These are phyloP conservation scores for Drosophila ercepeae DNA, from an alignment of 1,140 invertebrate genomes.

Conservation along the genomic window DNA sequence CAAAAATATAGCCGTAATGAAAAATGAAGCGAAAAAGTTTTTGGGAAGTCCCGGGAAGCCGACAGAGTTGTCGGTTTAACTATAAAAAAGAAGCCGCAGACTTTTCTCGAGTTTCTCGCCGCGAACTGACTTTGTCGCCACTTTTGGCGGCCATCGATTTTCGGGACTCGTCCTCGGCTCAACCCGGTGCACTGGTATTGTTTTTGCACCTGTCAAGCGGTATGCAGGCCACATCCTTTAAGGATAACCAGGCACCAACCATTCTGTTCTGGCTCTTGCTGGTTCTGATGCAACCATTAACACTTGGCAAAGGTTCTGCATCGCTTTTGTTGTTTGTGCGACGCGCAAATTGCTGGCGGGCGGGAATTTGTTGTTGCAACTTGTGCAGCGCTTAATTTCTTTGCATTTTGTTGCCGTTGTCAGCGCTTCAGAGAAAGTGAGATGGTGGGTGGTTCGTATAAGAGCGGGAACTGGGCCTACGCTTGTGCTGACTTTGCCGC, in stretches of 20 bases:
- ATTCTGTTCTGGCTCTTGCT: not conserved
- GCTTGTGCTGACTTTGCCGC: conserved; percentile 37
- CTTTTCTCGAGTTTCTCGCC: conserved; percentile 20
- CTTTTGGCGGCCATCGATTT: conserved; percentile 53
- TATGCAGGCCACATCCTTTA: conserved; percentile 39
- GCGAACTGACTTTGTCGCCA: conserved; percentile 40
- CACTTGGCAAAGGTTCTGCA: conserved; percentile 43
- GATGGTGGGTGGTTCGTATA: not conserved
- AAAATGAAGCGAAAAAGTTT: conserved; percentile 72
- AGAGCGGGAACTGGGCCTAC: conserved; percentile 19
- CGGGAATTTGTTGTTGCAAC: conserved; percentile 53
- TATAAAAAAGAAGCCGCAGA: conserved; percentile 44
- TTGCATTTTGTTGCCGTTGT: conserved; percentile 77
- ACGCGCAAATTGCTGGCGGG: conserved; percentile 34
- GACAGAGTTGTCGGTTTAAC: not conserved
- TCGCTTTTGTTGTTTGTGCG: conserved; percentile 33
- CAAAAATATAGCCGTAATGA: conserved; percentile 51
- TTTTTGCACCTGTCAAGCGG: conserved; percentile 1
- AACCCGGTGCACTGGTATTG: no score
- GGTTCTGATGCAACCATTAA: conserved; percentile 24
- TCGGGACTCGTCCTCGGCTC: not conserved
- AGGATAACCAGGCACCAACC: not conserved
- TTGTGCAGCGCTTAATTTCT: conserved; percentile 79
- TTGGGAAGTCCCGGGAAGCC: conserved; percentile 7
- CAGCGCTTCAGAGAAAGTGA: conserved; percentile 48